phyloP scores from a whole-genome alignment of 2,888 invertebrate genomes.

The Epistrophe eligans region DNA sequence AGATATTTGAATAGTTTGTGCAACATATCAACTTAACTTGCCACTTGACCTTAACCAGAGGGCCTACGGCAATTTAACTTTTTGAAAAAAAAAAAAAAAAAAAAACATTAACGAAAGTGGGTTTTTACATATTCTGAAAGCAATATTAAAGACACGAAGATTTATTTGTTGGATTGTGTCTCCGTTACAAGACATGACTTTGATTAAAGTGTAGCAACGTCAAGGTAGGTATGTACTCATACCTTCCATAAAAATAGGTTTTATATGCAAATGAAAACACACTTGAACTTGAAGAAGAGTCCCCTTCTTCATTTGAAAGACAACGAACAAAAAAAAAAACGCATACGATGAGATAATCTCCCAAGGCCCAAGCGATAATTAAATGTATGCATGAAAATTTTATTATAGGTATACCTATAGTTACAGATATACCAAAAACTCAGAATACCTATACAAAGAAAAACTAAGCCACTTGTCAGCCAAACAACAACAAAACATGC shows the following conservation, averaged over 20 bases:
- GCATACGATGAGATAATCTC: slow-evolving; percentile 3
- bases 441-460: background rate
- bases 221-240: background rate
- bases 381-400: slow-evolving; percentile 35
- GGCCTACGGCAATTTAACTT: slow-evolving; percentile 41
- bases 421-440: background rate
- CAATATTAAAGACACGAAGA: background rate
- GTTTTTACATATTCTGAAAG: background rate
- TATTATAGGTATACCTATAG: background rate
- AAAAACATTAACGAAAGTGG: too few species aligned
- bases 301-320: slow-evolving; percentile 16
- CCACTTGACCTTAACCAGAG: slow-evolving; percentile 62
- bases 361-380: slow-evolving; percentile 21
- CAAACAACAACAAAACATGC: background rate
- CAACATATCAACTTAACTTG: slow-evolving; percentile 11
- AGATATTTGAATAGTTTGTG: slow-evolving; percentile 13
- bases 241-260: background rate
- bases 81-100: slow-evolving; percentile 4
- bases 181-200: slow-evolving; percentile 45
- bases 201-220: slow-evolving; percentile 5
- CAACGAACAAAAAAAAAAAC: background rate
- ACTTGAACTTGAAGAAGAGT: slow-evolving; percentile 33
- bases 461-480: slow-evolving; percentile 48
- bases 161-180: slow-evolving; percentile 8
- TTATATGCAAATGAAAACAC: slow-evolving; percentile 23